Conservation (phyloP, 1,140 invertebrate genomes). For the Drosophila takahashii region DNA sequence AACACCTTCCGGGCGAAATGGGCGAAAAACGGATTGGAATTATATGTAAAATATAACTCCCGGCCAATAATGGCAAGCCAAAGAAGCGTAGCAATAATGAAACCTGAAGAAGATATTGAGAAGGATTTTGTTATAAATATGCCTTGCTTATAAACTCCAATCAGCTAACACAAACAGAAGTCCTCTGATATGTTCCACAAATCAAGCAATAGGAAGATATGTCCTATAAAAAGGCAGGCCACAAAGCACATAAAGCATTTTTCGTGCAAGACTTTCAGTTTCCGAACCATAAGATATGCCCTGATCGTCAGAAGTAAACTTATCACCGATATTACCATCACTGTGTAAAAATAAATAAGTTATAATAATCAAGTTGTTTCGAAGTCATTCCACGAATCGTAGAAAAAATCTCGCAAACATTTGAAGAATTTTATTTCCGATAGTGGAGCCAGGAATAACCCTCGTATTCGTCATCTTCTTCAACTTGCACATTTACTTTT, state of each 20-base stretch:
- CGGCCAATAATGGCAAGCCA: background rate
- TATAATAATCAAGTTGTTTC: too few species aligned
- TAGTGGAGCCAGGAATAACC: too few species aligned
- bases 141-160: too few species aligned
- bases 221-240: slow-evolving; percentile 87
- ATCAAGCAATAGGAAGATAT: slow-evolving; percentile 86
- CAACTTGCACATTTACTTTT: too few species aligned
- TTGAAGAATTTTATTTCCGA: too few species aligned
- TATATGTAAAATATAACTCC: too few species aligned
- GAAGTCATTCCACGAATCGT: background rate
- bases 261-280: slow-evolving; percentile 90
- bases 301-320: slow-evolving; percentile 89
- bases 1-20: too few species aligned
- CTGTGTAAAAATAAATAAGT: slow-evolving; percentile 84
- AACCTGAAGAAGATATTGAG: slow-evolving; percentile 67
- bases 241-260: slow-evolving; percentile 90
- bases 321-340: slow-evolving; percentile 88
- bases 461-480: too few species aligned
- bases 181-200: background rate
- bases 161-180: slow-evolving; percentile 11
- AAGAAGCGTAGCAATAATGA: background rate
- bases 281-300: slow-evolving; percentile 89
- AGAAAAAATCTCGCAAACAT: too few species aligned
- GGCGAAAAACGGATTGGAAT: too few species aligned
- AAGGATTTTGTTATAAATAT: too few species aligned